Conservation (phyloP, 2,888 invertebrate species). For the Arenicola marina region DNA sequence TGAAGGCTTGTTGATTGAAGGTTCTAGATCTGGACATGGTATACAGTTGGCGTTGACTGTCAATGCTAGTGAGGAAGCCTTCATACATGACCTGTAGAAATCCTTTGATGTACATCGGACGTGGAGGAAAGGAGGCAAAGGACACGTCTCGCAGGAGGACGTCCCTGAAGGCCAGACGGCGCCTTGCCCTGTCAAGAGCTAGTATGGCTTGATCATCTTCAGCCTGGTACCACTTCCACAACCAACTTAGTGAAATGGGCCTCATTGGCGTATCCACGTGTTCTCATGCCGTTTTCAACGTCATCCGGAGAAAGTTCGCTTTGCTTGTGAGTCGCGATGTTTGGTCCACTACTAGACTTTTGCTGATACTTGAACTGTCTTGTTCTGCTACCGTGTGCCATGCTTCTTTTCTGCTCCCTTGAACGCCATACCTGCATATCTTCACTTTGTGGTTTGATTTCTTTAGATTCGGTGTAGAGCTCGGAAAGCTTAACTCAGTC, state of each 20-base stretch:
- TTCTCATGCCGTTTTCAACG: background rate
- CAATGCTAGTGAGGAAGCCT: background rate
- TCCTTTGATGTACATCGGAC: conserved; percentile 18
- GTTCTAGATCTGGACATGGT: background rate
- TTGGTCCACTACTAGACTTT: conserved; percentile 4
- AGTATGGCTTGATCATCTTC: conserved; percentile 26
- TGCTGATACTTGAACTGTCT: conserved; percentile 5
- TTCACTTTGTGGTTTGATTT: no score
- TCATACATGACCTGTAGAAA: conserved; percentile 2
- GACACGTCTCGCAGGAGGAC: conserved; percentile 8
- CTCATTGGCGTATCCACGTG: conserved; percentile 8
- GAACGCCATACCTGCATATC: background rate
- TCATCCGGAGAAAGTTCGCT: background rate
- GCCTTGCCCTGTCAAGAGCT: conserved; percentile 7
- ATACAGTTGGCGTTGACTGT: conserved; percentile 3
- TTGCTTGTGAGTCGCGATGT: no score
- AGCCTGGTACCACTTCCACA: conserved; percentile 21
- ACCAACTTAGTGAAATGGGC: conserved; percentile 14
- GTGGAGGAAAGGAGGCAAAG: conserved; percentile 20
- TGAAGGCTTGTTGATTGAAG: conserved; percentile 1
- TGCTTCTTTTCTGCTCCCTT: conserved; percentile 5
- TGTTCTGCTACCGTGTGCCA: conserved; percentile 7
- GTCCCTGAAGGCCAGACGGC: conserved; percentile 5
- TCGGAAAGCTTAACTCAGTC: no score
- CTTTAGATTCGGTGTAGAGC: no score